Base-by-base conservation (phyloP, 1,140 invertebrate species). In the Teleopsis dalmanni region DNA sequence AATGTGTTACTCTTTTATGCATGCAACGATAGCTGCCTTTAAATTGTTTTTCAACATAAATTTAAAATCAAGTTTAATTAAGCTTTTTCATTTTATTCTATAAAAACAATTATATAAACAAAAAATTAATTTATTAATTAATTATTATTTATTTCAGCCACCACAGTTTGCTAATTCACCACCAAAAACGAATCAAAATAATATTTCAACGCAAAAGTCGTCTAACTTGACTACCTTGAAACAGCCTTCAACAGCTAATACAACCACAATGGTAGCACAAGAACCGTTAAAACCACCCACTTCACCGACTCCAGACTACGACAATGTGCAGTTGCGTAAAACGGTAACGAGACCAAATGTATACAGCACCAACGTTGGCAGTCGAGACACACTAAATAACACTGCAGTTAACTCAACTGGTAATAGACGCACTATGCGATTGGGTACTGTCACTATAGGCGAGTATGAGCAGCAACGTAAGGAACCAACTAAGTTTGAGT, bases 401-500 rank as follows among this genome's bases (percentile, higher is more conserved):
- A 43, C 47, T 52, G 26, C 57, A 51, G 18, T 14, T 3, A 53
- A 73, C 71, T 1, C 69, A 72, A 13, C 61, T 71, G 5, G 73
- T 70, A 18, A 74, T 75, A 70, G 67, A 66, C 48, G 70, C 58
- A 48, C 65, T 60, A 47, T 67, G 37, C 58, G 64, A 1, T 70
- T 76, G 25, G 75, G 79, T 10, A 80, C 80, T 4, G 78, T 84
- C 11, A 83, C 81, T 2, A 84, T 85, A 35, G 79, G 82, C 2
- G 81, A 83, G 65, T 85, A 85, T 60, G 77, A 77, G 2, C 22
- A 37, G 7, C 72, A 73, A 10, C 72, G 77, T 16, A 80, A 80
- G 44, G 81, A 82, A 50, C 81, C 80, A 3, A 77, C 78, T 4
- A 82, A 80, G 60, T 71, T 86, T 52, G 81, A 83, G 47, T 86